Conservation (phyloP, 2,888 invertebrate genomes). For the Ormia ochracea region DNA sequence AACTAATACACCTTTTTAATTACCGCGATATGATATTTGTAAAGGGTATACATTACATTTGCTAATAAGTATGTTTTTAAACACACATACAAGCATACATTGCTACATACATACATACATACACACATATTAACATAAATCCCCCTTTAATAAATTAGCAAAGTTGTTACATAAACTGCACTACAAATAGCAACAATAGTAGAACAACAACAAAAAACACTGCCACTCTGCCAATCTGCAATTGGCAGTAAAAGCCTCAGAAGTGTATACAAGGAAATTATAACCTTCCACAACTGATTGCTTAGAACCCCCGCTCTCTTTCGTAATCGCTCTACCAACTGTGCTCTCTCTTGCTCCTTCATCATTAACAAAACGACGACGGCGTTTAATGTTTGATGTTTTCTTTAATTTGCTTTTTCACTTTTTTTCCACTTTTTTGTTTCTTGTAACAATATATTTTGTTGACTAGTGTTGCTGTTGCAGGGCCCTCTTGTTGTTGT, state of each 20-base stretch:
- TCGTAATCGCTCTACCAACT: neutral
- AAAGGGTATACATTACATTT: neutral
- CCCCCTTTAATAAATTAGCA: constrained; percentile 48
- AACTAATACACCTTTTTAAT: neutral
- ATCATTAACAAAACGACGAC: constrained; percentile 34
- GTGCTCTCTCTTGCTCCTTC: constrained; percentile 1
- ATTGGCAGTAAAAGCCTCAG: neutral
- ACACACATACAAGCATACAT: too few relatives aligned
- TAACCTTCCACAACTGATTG: constrained; percentile 40
- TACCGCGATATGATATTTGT: neutral
- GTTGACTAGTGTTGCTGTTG: constrained; percentile 22
- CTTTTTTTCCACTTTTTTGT: neutral
- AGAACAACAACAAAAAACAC: neutral
- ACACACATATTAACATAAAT: constrained; percentile 20
- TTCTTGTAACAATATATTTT: constrained; percentile 48
- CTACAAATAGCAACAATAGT: neutral
- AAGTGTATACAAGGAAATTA: constrained; percentile 35
- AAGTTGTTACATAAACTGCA: constrained; percentile 37
- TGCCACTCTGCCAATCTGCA: neutral
- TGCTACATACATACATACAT: too few relatives aligned
- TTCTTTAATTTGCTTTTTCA: neutral
- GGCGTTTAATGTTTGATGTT: constrained; percentile 56
- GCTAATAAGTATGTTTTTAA: constrained; percentile 15
- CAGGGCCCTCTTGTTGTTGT: neutral
- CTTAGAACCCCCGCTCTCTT: neutral